Evolutionary conservation across 2,113 vertebrate species (phyloP), one percentile per base, ranked within the genome.

Genomic region (Plestiodon gilberti): DNA sequence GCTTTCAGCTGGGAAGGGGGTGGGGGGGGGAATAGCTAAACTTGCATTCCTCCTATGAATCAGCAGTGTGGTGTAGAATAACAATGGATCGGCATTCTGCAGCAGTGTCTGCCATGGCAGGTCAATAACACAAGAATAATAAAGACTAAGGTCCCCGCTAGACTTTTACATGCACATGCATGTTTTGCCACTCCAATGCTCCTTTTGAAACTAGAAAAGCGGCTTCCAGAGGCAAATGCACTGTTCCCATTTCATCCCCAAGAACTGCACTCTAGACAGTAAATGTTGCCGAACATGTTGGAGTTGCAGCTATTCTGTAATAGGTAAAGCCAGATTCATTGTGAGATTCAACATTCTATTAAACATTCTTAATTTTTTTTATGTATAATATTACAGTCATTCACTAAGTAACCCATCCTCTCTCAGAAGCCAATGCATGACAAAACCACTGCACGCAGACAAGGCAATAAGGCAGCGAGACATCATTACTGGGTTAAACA

Each of bases 91-190:
- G 38, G 59, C 57, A 75, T 30, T 75, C 74, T 73, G 52, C 48
- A 86, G 59, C 18, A 71, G 71, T 74, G 69, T 89, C 84, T 86
- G 25, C 79, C 89, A 69, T 70, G 65, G 90, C 87, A 89, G 83
- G 79, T 85, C 78, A 92, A 59, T 59, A n/a, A 20, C 33, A 59
- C 62, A 78, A n/a, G 18, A 59, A 57, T 38, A 69, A 55, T 64
- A 85, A 62, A 81, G 15, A 40, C 25, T 57, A 20, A 84, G 40
- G 30, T 6, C 55, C 57, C 59, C 35, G 25, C 20, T 59, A 35
- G 3, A 78, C 8, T 4, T 61, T 38, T 57, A 38, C 33, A 61
- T 61, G 55, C 28, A 61, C n/a, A 48, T 30, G 20, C 57, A 57
- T 78, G 20, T 78, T 14, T 11, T n/a, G 61, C 23, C 22, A 61